Evolutionary conservation across 2,113 vertebrate genomes (phyloP).

Genomic region (Microtus oregoni): DNA sequence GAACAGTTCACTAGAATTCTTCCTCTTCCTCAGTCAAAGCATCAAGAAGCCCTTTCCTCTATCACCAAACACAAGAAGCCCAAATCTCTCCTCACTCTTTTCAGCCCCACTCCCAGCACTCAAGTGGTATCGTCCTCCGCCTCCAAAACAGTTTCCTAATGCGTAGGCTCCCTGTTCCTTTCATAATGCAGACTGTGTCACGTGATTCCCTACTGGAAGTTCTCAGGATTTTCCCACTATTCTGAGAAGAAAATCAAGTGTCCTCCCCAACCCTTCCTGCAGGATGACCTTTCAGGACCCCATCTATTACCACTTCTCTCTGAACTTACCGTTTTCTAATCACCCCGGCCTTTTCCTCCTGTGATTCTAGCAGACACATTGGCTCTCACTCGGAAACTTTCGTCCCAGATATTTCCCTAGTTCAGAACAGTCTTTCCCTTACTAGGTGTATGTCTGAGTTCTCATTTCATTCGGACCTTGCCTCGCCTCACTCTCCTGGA

Average conservation of each 20-base stretch:
- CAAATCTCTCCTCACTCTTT: background rate
- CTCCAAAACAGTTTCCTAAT: background rate
- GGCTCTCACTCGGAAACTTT: background rate
- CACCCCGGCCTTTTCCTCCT: background rate
- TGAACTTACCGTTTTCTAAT: background rate
- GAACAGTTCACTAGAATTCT: background rate
- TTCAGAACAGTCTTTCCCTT: background rate
- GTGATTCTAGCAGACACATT: background rate
- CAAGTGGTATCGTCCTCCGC: background rate
- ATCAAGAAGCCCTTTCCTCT: background rate
- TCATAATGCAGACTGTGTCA: background rate
- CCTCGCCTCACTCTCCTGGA: background rate
- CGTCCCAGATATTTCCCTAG: background rate
- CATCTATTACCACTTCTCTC: background rate
- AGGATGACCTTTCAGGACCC: background rate
- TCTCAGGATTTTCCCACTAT: background rate
- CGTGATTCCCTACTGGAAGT: background rate
- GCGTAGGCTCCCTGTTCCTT: background rate
- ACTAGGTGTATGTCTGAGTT: background rate
- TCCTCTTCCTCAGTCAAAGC: background rate
- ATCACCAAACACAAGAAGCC: background rate
- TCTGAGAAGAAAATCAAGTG: background rate
- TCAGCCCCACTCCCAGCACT: background rate
- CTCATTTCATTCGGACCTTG: slow-evolving; percentile 17
- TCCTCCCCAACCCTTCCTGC: background rate